Evolutionary conservation across 2,797 vertebrate species (phyloP), one percentile per base, ranked within the genome.

Genomic region (Chelmon rostratus): DNA sequence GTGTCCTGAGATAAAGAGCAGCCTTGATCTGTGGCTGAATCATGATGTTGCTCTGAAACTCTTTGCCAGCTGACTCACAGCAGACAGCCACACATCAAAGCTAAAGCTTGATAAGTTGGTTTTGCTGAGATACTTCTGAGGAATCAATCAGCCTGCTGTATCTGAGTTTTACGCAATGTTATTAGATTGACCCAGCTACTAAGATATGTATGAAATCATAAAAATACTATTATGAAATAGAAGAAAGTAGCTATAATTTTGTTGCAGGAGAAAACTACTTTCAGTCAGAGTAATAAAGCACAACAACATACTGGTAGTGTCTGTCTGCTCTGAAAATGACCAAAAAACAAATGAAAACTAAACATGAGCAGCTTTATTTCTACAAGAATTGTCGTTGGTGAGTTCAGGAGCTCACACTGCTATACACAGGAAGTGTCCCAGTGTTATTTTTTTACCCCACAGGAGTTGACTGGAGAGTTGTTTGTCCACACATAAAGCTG

Each of bases 1-100:
- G 83, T 42, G 37, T 47, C 37, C 78, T 73, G 31, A 71, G 47
- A 62, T 38, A 15, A 42, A 52, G 28, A 52, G 7, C 59, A 25
- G 35, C 21, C 47, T 23, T 28, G 15, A 28, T 47, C 33, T 54
- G 38, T 42, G 46, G 23, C 52, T 42, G 18, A 76, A 49, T 67
- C 37, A 46, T 5, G 44, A 15, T 23, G 23, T 4, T 38, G 47
- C 56, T 73, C 42, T 23, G 35, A 83, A 59, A 40, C 25, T 33
- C 59, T 40, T 21, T 33, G 37, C 16, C 28, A n/a, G 33, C 8
- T 23, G 7, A 62, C 0, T 13, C 47, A n/a, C 16, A 37, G 37
- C 16, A 19, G 21, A 72, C 70, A 46, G 13, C 11, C 38, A 19
- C 23, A 52, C 21, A 10, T 58, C 21, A 33, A 1, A 9, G 16